Base-by-base conservation (phyloP, 1,140 invertebrate genomes). In the Diabrotica undecimpunctata region DNA sequence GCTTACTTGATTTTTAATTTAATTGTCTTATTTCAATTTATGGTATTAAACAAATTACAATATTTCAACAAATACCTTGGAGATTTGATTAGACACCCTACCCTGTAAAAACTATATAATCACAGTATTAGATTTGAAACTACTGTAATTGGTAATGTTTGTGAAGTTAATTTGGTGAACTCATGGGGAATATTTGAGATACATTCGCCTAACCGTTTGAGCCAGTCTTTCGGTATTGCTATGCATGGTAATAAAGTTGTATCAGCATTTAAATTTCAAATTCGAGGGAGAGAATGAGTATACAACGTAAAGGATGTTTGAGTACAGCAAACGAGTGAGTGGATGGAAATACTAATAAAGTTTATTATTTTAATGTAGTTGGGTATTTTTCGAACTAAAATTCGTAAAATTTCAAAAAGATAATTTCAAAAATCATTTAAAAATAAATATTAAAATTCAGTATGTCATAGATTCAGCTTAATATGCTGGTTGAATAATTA, bases 121-220 rank as follows among this genome's bases (percentile, higher is more conserved):
- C 61, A 55, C 61, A 54, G 54, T 62, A 62, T 62, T 62, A 62
- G 61, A 62, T 62, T 62, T 41, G 61, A 38, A 62, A 62, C 61
- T 62, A 62, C 61, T 54, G 53, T 62, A 62, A 62, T 62, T 62
- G 61, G 61, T 62, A 62, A 62, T 62, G 61, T 62, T 62, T 62
- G 61, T 62, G 61, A 62, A 62, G 53, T 62, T 62, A 62, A 62
- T 62, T 62, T 14, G 61, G 61, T 62, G 61, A 37, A 62, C 61
- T 62, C 61, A 62, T 62, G 61, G 61, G 61, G 53, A 62, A 62
- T 62, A 55, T 62, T 62, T 62, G 51, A 54, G 61, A 62, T 62
- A 38, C 14, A 62, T 62, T 62, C 14, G 13, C 36, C 46, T 10
- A 46, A 41, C 52, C n/a, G 52, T 35, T 14, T 25, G 25, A 61